Percentiles rank a stretch among this genome's conserved stretches.
phyloP scores from a whole-genome alignment of 92 coral and sea anemone species.

The Isaurus tuberculatus region DNA sequence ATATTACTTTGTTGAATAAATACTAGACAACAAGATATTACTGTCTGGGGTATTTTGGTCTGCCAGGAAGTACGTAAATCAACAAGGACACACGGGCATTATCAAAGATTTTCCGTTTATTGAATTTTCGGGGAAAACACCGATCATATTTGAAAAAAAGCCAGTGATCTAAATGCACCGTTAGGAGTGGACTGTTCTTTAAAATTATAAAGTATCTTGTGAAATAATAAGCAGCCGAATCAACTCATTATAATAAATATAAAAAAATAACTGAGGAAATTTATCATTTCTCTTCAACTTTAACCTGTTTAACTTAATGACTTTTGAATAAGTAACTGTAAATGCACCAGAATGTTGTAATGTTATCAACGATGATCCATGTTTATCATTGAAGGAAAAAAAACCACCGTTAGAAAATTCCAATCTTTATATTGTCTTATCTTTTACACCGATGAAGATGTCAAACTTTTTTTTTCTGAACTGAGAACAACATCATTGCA shows the following conservation, averaged over 20 bases:
- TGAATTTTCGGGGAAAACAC: not conserved
- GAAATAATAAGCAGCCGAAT: not conserved
- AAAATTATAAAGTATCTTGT: not conserved
- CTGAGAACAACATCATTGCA: not conserved
- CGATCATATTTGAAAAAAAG: not conserved
- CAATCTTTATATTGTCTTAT: not conserved
- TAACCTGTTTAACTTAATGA: not conserved
- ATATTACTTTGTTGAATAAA: slow-evolving; percentile 9
- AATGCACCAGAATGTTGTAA: not conserved
- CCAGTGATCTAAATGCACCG: not conserved
- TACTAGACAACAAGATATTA: slow-evolving; percentile 24
- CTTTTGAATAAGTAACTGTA: no score
- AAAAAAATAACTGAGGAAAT: not conserved
- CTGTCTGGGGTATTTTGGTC: not conserved
- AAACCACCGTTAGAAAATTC: not conserved
- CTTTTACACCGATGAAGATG: not conserved
- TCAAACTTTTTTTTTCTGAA: not conserved
- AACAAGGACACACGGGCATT: not conserved
- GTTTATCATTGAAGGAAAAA: not conserved
- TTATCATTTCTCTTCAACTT: not conserved
- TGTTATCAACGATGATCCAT: not conserved
- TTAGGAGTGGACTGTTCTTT: not conserved
- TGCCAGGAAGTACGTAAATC: slow-evolving; percentile 4
- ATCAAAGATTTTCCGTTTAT: not conserved
- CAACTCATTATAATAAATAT: not conserved